These are phyloP conservation scores for Solen grandis DNA, from an alignment of 1,140 invertebrate genomes.

Conservation along the genomic window DNA sequence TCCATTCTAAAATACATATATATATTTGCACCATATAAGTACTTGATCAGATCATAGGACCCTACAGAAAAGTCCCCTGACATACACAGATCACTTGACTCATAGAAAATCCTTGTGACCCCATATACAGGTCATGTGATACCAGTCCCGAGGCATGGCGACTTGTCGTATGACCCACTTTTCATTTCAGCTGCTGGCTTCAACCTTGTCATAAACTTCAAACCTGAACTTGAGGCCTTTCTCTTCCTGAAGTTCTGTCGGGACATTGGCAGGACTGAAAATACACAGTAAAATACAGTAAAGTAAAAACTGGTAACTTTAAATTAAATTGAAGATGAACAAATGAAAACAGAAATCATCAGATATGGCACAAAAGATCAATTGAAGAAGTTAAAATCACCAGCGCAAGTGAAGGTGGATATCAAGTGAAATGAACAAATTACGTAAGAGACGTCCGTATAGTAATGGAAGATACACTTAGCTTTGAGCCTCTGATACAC, in stretches of 20 bases:
- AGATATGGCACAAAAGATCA: not conserved
- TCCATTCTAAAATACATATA: too few species aligned
- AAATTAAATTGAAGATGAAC: too few species aligned
- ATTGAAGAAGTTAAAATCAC: not conserved
- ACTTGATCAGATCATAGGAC: too few species aligned
- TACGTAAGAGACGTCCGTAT: not conserved
- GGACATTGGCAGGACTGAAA: slow-evolving; percentile 67
- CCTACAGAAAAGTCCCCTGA: too few species aligned
- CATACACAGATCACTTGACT: too few species aligned
- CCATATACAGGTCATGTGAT: too few species aligned
- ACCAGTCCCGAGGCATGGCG: too few species aligned
- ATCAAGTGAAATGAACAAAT: not conserved
- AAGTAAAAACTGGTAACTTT: not conserved
- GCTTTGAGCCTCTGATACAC: too few species aligned
- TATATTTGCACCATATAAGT: too few species aligned
- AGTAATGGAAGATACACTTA: not conserved
- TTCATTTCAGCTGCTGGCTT: not conserved
- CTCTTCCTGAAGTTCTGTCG: slow-evolving; percentile 62
- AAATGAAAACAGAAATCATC: not conserved
- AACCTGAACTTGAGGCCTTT: slow-evolving; percentile 71
- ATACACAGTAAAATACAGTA: slow-evolving; percentile 6
- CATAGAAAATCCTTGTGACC: too few species aligned
- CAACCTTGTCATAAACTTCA: slow-evolving; percentile 76
- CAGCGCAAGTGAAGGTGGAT: not conserved
- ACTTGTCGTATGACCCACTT: too few species aligned